Evolutionary conservation across 2,113 vertebrate genomes (phyloP).

Genomic region (Scolopax mira): DNA sequence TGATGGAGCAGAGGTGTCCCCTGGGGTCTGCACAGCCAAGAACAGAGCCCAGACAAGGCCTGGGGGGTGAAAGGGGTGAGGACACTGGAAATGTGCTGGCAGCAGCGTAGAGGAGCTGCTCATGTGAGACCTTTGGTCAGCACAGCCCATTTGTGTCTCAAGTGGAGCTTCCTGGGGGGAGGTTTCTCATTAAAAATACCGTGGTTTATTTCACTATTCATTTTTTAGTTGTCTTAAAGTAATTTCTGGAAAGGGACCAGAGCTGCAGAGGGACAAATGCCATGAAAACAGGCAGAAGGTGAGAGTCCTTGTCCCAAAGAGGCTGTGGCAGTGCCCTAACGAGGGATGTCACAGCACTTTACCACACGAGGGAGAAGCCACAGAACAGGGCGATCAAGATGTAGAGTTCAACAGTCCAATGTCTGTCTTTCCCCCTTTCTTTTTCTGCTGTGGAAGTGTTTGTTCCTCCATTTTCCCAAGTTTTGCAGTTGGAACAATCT

Average conservation of each 20-base stretch:
- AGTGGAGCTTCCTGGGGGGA: background rate
- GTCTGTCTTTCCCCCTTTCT: background rate
- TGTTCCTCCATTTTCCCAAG: background rate
- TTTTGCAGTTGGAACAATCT: background rate
- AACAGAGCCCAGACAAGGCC: background rate
- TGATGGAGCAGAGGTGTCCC: background rate
- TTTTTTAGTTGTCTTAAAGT: background rate
- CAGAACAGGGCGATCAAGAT: background rate
- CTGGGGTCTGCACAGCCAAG: background rate
- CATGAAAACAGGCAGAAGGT: fast-evolving
- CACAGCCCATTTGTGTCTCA: fast-evolving
- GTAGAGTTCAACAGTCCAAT: background rate
- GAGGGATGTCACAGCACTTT: background rate
- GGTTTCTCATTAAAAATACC: fast-evolving
- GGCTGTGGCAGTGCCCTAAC: background rate
- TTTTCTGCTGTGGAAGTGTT: background rate
- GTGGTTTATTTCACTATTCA: background rate
- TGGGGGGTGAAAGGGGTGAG: background rate
- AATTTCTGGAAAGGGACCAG: background rate
- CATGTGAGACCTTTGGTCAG: background rate
- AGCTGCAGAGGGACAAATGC: background rate
- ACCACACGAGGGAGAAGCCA: background rate
- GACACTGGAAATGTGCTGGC: background rate
- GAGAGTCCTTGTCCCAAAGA: fast-evolving
- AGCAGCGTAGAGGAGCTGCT: background rate